These are phyloP conservation scores for Virgularia gustaviana DNA, from an alignment of 92 coral and sea anemone species.

Conservation along the genomic window DNA sequence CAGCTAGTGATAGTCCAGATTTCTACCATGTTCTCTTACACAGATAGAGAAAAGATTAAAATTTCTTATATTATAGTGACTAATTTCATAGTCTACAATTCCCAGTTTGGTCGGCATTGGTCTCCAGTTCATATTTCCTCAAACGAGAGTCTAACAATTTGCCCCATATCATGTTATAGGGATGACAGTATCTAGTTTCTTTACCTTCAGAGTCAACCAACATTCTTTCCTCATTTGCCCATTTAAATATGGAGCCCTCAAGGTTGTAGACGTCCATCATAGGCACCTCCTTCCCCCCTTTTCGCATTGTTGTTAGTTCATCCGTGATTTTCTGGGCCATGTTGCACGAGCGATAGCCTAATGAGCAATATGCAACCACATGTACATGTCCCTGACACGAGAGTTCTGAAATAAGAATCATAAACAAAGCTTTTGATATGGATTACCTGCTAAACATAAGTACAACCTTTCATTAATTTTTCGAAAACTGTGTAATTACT, in stretches of 20 bases:
- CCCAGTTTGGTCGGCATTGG: too few relatives aligned
- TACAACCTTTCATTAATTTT: too few relatives aligned
- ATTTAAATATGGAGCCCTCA: slow-evolving; percentile 88
- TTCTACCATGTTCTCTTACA: too few relatives aligned
- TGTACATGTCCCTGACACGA: too few relatives aligned
- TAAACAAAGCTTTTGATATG: too few relatives aligned
- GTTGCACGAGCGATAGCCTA: slow-evolving; percentile 83
- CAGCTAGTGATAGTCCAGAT: too few relatives aligned
- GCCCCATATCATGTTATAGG: slow-evolving; percentile 81
- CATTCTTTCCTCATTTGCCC: slow-evolving; percentile 86
- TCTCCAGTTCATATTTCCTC: slow-evolving; percentile 59
- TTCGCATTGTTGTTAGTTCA: slow-evolving; percentile 56
- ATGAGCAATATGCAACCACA: slow-evolving; percentile 87
- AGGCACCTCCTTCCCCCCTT: slow-evolving; percentile 28
- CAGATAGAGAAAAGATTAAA: too few relatives aligned
- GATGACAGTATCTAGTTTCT: slow-evolving; percentile 64
- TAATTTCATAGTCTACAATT: too few relatives aligned
- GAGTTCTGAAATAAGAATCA: too few relatives aligned
- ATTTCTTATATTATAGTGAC: too few relatives aligned
- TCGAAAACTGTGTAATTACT: too few relatives aligned
- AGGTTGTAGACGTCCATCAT: slow-evolving; percentile 66
- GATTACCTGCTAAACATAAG: too few relatives aligned
- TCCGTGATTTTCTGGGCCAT: slow-evolving; percentile 56
- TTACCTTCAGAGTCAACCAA: slow-evolving; percentile 51
- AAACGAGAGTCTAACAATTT: slow-evolving; percentile 62